Base-by-base conservation (phyloP, 2,888 invertebrate genomes). In the Drosophila subquinaria region DNA sequence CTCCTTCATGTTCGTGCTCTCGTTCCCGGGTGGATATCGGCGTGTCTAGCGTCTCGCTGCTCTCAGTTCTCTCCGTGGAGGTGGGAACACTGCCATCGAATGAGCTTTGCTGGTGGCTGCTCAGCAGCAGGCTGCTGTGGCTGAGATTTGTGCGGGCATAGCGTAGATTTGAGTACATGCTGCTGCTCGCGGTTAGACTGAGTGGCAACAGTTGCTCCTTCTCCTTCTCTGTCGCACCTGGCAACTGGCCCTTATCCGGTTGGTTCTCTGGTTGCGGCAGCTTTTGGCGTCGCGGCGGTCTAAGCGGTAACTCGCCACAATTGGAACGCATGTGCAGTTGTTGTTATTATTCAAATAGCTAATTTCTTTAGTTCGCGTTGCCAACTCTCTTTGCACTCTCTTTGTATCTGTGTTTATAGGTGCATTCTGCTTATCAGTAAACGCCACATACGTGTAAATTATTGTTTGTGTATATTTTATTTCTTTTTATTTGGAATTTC, bases 61-160 rank as follows among this genome's bases (percentile, higher is more conserved):
- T 89, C 74, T 90, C 89, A 8, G 81, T 85, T 33, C 84, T 75
- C 70, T 84, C 84, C 4, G 84, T 89, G 9, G 81, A 77, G 1
- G 86, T 64, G 5, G 63, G 76, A 20, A 48, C 69, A 40, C 57
- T 73, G 69, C 81, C 74, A 43, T 88, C 90, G 48, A 90, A 91
- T 38, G 90, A 83, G 75, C 76, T 85, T 69, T 91, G 91, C 79
- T 91, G 51, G n/a, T 51, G 20, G 91, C 64, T 92, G 91, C 68
- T 88, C 45, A 91, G 77, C 77, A 92, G 76, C 42, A 91, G 82
- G 71, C 85, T 92, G 84, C 91, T 92, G 70, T 91, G 89, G 73
- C 92, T 93, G 78, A 92, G 89, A 89, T 93, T 92, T 74, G 92
- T 90, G 82, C 92, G 90, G 74, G 92, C 92, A 85, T 91, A 93